phyloP scores from a whole-genome alignment of 2,113 vertebrate genomes.

The Hyla sarda region DNA sequence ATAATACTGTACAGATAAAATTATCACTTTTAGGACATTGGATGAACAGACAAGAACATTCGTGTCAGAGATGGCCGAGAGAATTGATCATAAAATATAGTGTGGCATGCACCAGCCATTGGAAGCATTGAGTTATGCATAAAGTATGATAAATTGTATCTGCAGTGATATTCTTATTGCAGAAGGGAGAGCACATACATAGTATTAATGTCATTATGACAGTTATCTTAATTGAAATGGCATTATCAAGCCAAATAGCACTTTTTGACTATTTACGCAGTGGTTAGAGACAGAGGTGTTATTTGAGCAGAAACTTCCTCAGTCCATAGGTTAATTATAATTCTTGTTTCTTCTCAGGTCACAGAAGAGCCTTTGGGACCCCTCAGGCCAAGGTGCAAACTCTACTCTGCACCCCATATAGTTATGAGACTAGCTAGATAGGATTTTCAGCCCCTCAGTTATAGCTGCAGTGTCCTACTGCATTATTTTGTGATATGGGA shows the following conservation, averaged over 20 bases:
- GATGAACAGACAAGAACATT: background rate
- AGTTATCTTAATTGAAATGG: background rate
- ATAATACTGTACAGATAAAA: background rate
- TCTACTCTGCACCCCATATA: no score
- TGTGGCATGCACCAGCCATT: background rate
- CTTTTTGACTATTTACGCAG: background rate
- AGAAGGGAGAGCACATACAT: background rate
- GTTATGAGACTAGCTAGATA: no score
- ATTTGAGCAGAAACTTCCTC: background rate
- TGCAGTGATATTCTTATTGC: background rate
- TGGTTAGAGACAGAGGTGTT: background rate
- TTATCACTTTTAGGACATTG: constrained; percentile 1
- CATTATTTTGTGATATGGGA: no score
- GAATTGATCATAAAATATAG: background rate
- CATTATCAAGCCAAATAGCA: background rate
- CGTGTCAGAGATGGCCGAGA: background rate
- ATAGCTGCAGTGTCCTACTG: no score
- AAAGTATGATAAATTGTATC: background rate
- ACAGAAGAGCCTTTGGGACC: background rate
- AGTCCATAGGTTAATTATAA: background rate
- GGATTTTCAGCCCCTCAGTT: no score
- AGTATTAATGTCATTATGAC: no score
- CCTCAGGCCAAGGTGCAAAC: no score
- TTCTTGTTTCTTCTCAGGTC: background rate
- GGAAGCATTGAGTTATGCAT: background rate